Base-by-base conservation (phyloP, 2,888 invertebrate genomes). In the Cotesia congregata region DNA sequence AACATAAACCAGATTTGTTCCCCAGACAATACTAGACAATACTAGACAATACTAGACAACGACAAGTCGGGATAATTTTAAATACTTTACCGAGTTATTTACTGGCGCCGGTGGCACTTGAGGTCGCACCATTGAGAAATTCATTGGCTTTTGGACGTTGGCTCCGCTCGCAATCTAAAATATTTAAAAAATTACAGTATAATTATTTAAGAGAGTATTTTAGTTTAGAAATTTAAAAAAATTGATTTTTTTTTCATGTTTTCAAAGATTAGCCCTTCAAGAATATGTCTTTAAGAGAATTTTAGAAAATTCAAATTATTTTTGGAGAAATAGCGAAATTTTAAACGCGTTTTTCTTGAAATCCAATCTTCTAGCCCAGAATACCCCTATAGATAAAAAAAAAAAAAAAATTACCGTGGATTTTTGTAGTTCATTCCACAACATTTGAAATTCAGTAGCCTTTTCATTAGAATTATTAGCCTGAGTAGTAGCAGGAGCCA, bases 361-460 rank as follows among this genome's bases (percentile, higher is more conserved):
- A 30, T 30, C 3, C 2, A 30, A 30, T 2, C 3, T 30, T 30
- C 2, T 30, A 30, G 30, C 2, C 30, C 3, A 30, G 0, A 30
- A 30, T 30, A 30, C 30, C 30, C 3, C 30, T 30, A 0, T 3
- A 30, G 3, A 30, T 30, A 30, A 30, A 30, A 30, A 50, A 50
- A 30, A 50, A 50, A 77, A n/a, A 6, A 39, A 65, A 20, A 17
- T 75, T 50, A 81, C 86, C 83, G 88, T 83, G 12, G 85, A 80
- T 71, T 85, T 85, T 60, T 88, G 86, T 40, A 89, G 79, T 70
- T 89, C 89, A 67, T 88, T 88, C 90, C 90, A 90, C 50, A 90
- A 76, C 5, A 86, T 86, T 77, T 90, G 88, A 69, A 88, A 90
- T 69, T 90, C 90, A 0, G 87, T 83, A 1, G 82, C 76, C 5